Base-by-base conservation (phyloP, 92 coral and sea anemone species). In the Bergia sp. region DNA sequence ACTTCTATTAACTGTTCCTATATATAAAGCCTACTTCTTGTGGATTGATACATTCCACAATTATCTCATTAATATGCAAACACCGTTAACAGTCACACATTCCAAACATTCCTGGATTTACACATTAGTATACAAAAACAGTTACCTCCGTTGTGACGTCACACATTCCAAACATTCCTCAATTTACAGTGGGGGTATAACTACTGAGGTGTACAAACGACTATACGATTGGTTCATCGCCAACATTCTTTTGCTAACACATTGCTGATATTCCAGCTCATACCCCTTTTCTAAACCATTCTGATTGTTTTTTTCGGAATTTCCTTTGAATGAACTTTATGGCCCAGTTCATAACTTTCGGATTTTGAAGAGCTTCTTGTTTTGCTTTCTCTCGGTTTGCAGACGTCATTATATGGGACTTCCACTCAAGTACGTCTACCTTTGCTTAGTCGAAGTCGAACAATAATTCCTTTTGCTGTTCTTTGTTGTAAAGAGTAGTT, bases 351-450 rank as follows among this genome's bases (percentile, higher is more conserved):
- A 92, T 39, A 92, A 21, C 85, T 29, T 83, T 71, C 13, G 92
- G 57, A 57, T 64, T 87, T 76, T 88, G 90, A 61, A 92, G 73
- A 40, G 53, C 85, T 41, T 91, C 90, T 88, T 94, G 92, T 47
- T 94, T 92, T 65, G 98, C 96, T 88, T 82, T 78, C 58, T 93
- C 93, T 93, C 93, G 98, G 77, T 91, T 91, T 36, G 88, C 80
- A 11, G 98, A 91, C 74, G 93, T 92, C 36, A 94, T 88, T 73
- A 93, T 92, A 88, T 93, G 94, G 7, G 91, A 90, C 49, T 91
- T 95, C 94, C 95, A 95, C 40, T 87, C 80, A 65, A 91, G 85
- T 50, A 91, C 90, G 86, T 86, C 88, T 73, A 90, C 78, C 53
- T 90, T 89, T 45, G 95, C 93, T 18, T 66, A 88, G 65, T 41